Evolutionary conservation across 1,140 invertebrate genomes (phyloP).

Genomic region (Cataglyphis hispanica): DNA sequence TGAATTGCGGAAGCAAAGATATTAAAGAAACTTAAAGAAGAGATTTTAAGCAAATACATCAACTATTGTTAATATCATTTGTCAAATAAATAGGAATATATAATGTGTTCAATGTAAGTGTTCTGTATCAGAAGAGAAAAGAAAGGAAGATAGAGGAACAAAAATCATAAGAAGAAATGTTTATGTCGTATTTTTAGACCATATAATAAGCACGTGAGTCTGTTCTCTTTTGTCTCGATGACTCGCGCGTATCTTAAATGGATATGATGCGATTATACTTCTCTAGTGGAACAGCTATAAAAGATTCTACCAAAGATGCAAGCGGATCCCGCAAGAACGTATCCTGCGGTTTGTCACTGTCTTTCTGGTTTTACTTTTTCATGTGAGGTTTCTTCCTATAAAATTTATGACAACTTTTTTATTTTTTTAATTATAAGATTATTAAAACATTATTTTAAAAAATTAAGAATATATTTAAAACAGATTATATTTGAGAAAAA

Average conservation of each 20-base stretch:
- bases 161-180: neutral
- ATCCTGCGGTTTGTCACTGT: neutral
- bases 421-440: neutral
- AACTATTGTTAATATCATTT: no score
- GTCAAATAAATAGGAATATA: no score
- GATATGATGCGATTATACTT: neutral
- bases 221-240: slow-evolving; percentile 17
- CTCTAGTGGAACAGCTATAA: neutral
- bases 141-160: neutral
- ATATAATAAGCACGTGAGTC: slow-evolving; percentile 15
- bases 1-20: neutral
- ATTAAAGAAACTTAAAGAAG: neutral
- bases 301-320: neutral
- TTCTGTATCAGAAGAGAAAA: neutral
- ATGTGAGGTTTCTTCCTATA: neutral
- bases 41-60: neutral
- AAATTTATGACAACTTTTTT: neutral
- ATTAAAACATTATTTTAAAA: no score
- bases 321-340: neutral
- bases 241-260: neutral
- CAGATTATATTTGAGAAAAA: no score
- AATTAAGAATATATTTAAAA: no score
- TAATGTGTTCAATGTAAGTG: no score
- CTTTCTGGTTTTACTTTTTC: neutral
- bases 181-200: slow-evolving; percentile 1